These are phyloP conservation scores for Raja brachyura DNA, from an alignment of 2,113 vertebrate species.

Conservation along the genomic window DNA sequence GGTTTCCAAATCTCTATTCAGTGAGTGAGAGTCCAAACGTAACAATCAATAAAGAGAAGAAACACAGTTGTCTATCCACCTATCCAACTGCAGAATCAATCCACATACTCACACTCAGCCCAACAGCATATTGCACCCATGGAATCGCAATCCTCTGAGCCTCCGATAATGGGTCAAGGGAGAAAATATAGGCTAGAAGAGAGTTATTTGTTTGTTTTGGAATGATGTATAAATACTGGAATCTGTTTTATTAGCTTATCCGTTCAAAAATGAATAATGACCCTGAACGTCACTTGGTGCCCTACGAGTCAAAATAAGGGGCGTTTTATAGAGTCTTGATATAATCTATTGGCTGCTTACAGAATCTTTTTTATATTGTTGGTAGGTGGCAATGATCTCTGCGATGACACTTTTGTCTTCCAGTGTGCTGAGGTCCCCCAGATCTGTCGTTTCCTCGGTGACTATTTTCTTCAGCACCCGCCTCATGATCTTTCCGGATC, in stretches of 20 bases:
- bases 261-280: neutral
- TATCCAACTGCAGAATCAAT: neutral
- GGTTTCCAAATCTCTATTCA: no score
- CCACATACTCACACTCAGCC: neutral
- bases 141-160: neutral
- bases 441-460: constrained; percentile 49
- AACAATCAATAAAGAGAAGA: no score
- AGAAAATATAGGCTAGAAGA: neutral
- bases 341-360: neutral
- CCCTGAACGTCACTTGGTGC: neutral
- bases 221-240: neutral
- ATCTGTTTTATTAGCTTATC: neutral
- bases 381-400: constrained; percentile 66
- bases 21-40: no score
- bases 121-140: neutral
- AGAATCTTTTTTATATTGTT: constrained; percentile 53
- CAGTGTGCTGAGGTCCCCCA: constrained; percentile 78
- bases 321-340: neutral
- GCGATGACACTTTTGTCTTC: constrained; percentile 73
- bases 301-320: neutral
- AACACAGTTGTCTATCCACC: no score
- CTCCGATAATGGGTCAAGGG: neutral
- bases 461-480: constrained; percentile 74
- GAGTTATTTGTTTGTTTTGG: neutral
- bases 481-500: constrained; percentile 88